A percentile compares a stretch with the other conserved stretches of the same genome.
These are phyloP conservation scores for Cosmopolites sordidus DNA, from an alignment of 2,888 invertebrate genomes.

Conservation along the genomic window DNA sequence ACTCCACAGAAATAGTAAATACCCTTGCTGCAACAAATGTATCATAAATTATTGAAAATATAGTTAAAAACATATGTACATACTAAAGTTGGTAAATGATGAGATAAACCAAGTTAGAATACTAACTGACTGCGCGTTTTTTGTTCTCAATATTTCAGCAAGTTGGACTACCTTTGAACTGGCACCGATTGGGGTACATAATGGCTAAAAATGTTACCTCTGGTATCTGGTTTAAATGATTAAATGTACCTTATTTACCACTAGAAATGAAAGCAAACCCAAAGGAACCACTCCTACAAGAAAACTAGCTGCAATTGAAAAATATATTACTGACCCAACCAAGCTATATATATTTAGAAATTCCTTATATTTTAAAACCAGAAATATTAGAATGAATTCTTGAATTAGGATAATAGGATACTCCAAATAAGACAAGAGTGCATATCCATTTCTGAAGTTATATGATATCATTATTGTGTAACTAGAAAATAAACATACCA, in stretches of 20 bases:
- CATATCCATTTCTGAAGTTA: constrained; percentile 71
- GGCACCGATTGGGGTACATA: constrained; percentile 76
- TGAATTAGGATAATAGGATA: constrained; percentile 77
- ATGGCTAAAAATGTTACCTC: constrained; percentile 51
- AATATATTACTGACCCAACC: constrained; percentile 48
- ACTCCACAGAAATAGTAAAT: constrained; percentile 75
- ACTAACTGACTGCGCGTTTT: constrained; percentile 74
- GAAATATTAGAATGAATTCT: constrained; percentile 67
- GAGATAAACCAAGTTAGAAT: constrained; percentile 79
- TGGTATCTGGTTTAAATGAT: neutral
- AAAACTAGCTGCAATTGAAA: constrained; percentile 48
- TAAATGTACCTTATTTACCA: constrained; percentile 52
- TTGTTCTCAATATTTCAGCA: constrained; percentile 63
- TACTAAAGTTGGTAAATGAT: constrained; percentile 74
- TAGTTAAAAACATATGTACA: constrained; percentile 43
- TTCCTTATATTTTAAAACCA: constrained; percentile 65
- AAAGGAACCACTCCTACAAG: constrained; percentile 50
- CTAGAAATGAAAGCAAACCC: constrained; percentile 55
- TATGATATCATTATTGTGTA: constrained; percentile 78
- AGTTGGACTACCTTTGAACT: constrained; percentile 79
- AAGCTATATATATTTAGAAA: constrained; percentile 50
- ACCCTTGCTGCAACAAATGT: constrained; percentile 63
- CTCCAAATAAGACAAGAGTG: constrained; percentile 74
- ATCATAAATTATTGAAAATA: neutral
- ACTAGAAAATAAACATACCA: constrained; percentile 52